These are phyloP conservation scores for Junco hyemalis DNA, from an alignment of 2,113 vertebrate genomes.

Conservation along the genomic window DNA sequence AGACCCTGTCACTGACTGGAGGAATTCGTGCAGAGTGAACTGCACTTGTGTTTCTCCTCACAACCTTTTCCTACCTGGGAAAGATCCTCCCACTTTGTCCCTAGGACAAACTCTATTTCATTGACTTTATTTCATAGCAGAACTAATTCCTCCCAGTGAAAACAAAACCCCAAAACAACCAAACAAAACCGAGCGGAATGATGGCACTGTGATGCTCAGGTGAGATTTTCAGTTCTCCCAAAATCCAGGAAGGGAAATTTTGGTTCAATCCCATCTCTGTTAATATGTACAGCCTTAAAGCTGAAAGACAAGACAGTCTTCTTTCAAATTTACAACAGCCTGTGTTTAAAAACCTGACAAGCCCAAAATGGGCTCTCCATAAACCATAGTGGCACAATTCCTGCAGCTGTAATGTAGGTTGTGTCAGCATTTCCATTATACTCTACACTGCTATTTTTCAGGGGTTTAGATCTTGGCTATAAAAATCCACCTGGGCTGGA, in stretches of 20 bases:
- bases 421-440: conserved; percentile 77
- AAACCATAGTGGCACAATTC: conserved; percentile 71
- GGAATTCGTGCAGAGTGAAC: background rate
- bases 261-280: background rate
- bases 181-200: rapidly evolving
- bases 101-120: background rate
- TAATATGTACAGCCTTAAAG: conserved; percentile 62
- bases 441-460: conserved; percentile 62
- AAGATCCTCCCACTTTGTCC: background rate
- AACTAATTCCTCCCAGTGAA: background rate
- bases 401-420: conserved; percentile 73
- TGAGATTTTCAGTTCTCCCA: background rate
- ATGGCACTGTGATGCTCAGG: background rate
- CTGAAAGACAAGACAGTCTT: conserved; percentile 68
- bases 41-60: background rate
- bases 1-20: background rate
- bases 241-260: background rate
- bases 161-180: background rate
- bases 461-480: conserved; percentile 68
- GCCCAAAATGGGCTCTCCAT: conserved; percentile 78
- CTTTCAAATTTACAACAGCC: conserved; percentile 78
- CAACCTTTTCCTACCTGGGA: background rate
- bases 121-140: background rate
- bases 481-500: conserved; percentile 71
- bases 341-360: conserved; percentile 82